A percentile compares a stretch with the other conserved stretches of the same genome.
phyloP scores from a whole-genome alignment of 1,140 invertebrate species.

The Galendromus occidentalis region DNA sequence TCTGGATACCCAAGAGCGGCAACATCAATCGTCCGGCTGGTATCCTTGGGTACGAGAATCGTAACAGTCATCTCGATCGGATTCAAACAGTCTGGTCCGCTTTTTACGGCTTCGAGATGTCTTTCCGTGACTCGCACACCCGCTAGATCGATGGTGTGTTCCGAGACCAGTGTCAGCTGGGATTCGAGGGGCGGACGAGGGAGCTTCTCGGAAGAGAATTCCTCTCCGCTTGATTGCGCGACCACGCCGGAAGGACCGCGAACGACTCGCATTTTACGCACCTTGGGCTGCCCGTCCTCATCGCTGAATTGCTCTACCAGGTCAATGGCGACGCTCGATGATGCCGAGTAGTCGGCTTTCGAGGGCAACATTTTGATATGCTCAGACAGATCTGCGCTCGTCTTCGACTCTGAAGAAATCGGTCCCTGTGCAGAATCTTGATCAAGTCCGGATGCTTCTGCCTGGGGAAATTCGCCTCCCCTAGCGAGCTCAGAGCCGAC shows the following conservation, averaged over 20 bases:
- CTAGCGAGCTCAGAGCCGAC: too few species aligned
- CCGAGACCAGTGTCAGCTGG: not conserved
- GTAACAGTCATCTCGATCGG: not conserved
- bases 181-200: not conserved
- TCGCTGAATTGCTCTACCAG: not conserved
- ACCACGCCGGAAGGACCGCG: not conserved
- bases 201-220: not conserved
- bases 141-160: not conserved
- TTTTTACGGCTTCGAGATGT: not conserved
- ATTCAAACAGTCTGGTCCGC: not conserved
- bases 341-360: not conserved
- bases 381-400: too few species aligned
- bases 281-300: not conserved
- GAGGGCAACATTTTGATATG: too few species aligned
- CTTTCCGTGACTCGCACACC: not conserved
- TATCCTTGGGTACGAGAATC: not conserved
- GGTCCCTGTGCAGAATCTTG: too few species aligned
- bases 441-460: too few species aligned
- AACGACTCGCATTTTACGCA: not conserved
- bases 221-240: not conserved
- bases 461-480: too few species aligned
- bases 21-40: not conserved
- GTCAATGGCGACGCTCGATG: not conserved
- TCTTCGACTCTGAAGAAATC: too few species aligned
- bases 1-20: not conserved